Percentiles rank a stretch among this genome's conserved stretches.
phyloP scores from a whole-genome alignment of 2,888 invertebrate genomes.

The Isoperla grammatica region DNA sequence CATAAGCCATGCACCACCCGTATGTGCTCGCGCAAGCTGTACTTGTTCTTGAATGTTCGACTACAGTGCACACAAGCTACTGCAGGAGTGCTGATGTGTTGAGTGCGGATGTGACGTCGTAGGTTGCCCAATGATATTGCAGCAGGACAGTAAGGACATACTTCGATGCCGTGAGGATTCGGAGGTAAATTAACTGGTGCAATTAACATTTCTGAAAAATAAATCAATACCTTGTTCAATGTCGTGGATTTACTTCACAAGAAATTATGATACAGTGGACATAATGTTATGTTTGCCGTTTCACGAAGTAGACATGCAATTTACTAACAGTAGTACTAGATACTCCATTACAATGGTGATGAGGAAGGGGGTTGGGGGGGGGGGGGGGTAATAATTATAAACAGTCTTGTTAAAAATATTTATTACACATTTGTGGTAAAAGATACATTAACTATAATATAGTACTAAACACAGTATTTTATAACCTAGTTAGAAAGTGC shows the following conservation, averaged over 20 bases:
- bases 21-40: constrained; percentile 25
- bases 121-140: constrained; percentile 24
- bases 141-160: constrained; percentile 25
- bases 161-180: constrained; percentile 9
- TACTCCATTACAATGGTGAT: too few relatives aligned
- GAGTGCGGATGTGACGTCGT: constrained; percentile 26
- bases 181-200: too few relatives aligned
- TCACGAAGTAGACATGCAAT: too few relatives aligned
- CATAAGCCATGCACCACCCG: constrained; percentile 20
- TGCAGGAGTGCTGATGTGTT: constrained; percentile 21
- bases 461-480: too few relatives aligned
- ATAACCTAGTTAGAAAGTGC: too few relatives aligned
- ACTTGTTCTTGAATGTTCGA: constrained; percentile 27
- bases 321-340: too few relatives aligned
- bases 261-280: background rate
- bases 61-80: constrained; percentile 22
- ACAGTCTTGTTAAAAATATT: too few relatives aligned
- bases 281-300: background rate
- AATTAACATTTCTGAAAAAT: constrained; percentile 8
- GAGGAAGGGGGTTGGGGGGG: too few relatives aligned
- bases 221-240: background rate
- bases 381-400: too few relatives aligned
- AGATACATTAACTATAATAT: too few relatives aligned
- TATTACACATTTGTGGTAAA: too few relatives aligned
- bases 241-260: too few relatives aligned